Conservation (phyloP, 2,797 vertebrate genomes). For the Austrolebias charrua region DNA sequence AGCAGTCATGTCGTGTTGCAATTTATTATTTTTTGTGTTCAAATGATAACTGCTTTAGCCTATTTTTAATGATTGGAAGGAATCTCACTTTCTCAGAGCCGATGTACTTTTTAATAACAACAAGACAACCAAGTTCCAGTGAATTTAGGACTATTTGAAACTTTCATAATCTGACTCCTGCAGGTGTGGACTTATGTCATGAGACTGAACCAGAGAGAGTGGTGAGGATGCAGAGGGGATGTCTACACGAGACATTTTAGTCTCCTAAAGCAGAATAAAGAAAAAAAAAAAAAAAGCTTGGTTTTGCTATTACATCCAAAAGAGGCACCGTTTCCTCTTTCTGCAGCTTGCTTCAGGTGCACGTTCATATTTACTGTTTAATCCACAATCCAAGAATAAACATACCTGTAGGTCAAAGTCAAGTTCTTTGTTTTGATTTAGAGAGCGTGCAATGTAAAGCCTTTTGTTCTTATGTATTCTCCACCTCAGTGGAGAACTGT, state of each 20-base stretch:
- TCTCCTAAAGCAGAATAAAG: background rate
- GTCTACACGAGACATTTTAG: background rate
- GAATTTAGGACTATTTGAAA: slow-evolving; percentile 23
- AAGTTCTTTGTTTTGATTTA: background rate
- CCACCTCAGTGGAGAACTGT: background rate
- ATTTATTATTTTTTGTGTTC: no score
- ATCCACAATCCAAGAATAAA: background rate
- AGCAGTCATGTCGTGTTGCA: no score
- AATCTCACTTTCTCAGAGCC: slow-evolving; percentile 11
- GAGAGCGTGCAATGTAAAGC: background rate
- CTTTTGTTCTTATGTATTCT: background rate
- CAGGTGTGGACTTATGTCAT: slow-evolving; percentile 57
- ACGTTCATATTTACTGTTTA: background rate
- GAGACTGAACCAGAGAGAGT: slow-evolving; percentile 27
- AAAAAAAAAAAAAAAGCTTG: no score
- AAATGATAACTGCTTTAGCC: no score
- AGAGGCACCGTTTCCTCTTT: slow-evolving; percentile 38
- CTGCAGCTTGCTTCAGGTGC: background rate
- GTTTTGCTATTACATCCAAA: slow-evolving; percentile 2
- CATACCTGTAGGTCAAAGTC: slow-evolving; percentile 18
- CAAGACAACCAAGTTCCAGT: slow-evolving; percentile 45
- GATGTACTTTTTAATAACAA: slow-evolving; percentile 6
- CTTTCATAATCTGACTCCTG: slow-evolving; percentile 36
- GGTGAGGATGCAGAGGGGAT: slow-evolving; percentile 11
- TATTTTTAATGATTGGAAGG: background rate